Evolutionary conservation across 2,113 vertebrate species (phyloP).

Genomic region (Aegypius monachus): DNA sequence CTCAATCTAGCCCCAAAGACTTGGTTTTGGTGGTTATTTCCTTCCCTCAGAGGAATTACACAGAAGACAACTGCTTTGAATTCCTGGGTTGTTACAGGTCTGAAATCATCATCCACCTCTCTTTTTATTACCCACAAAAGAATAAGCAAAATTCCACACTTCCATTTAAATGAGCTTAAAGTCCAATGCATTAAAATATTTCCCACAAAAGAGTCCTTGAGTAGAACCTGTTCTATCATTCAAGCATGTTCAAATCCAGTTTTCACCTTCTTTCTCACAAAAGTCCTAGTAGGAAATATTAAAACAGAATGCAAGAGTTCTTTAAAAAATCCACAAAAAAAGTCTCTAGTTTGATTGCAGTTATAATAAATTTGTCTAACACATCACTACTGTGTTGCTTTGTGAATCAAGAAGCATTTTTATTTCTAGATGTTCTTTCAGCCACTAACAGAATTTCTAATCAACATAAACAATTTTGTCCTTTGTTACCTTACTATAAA

Average conservation of each 20-base stretch:
- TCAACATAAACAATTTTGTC: not conserved
- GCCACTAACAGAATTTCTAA: not conserved
- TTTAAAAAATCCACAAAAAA: not conserved
- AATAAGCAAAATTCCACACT: not conserved
- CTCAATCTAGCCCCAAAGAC: not conserved
- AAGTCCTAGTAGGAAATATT: not conserved
- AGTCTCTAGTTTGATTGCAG: not conserved
- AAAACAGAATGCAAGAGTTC: not conserved
- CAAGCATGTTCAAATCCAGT: not conserved
- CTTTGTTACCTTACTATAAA: not conserved
- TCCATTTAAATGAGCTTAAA: not conserved
- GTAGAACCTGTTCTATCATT: not conserved
- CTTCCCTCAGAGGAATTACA: not conserved
- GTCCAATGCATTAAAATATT: not conserved
- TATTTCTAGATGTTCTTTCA: not conserved
- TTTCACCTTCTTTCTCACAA: not conserved
- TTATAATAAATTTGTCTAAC: not conserved
- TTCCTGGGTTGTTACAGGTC: not conserved
- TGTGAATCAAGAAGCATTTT: not conserved
- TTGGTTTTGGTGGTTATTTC: not conserved
- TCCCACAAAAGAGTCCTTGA: not conserved
- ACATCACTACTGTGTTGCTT: not conserved
- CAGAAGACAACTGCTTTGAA: not conserved
- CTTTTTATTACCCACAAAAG: not conserved
- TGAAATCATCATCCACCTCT: not conserved